Evolutionary conservation across 2,797 vertebrate species (phyloP).

Genomic region (Ciconia nigra): DNA sequence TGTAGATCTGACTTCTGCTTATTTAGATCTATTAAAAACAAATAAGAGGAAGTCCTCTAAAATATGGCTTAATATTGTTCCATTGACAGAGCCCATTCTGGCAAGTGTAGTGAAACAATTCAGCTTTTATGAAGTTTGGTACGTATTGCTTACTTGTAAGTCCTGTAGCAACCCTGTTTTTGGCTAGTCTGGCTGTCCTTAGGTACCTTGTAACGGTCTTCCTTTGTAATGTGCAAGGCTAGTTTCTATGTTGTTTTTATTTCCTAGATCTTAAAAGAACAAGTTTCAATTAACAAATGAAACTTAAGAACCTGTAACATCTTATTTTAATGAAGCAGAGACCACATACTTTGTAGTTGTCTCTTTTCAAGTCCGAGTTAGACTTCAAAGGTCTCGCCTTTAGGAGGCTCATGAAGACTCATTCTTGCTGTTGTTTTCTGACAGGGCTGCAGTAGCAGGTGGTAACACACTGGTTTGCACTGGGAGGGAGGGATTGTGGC

Average conservation of each 20-base stretch:
- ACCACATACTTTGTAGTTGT: slow-evolving; percentile 2
- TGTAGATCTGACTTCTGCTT: not conserved
- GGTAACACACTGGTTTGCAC: not conserved
- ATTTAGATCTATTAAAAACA: not conserved
- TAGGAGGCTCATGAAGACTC: not conserved
- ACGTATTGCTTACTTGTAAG: not conserved
- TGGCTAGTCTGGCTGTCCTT: not conserved
- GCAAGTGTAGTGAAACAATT: not conserved
- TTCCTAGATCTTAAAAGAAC: not conserved
- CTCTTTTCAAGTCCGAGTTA: not conserved
- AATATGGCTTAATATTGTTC: not conserved
- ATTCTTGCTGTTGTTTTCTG: not conserved
- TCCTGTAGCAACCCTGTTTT: not conserved
- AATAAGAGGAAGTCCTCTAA: not conserved
- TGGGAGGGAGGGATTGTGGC: not conserved
- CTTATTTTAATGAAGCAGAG: slow-evolving; percentile 12
- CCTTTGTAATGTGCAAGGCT: not conserved
- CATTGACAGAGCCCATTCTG: not conserved
- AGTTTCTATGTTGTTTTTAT: not conserved
- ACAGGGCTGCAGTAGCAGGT: not conserved
- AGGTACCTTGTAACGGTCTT: not conserved
- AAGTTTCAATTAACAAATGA: not conserved
- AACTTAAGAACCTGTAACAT: not conserved
- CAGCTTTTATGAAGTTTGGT: not conserved
- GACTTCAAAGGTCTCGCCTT: slow-evolving; percentile 24